Percentiles rank a stretch among this genome's conserved stretches.
Evolutionary conservation across 2,888 invertebrate genomes (phyloP).

Genomic region (Luperina testacea): DNA sequence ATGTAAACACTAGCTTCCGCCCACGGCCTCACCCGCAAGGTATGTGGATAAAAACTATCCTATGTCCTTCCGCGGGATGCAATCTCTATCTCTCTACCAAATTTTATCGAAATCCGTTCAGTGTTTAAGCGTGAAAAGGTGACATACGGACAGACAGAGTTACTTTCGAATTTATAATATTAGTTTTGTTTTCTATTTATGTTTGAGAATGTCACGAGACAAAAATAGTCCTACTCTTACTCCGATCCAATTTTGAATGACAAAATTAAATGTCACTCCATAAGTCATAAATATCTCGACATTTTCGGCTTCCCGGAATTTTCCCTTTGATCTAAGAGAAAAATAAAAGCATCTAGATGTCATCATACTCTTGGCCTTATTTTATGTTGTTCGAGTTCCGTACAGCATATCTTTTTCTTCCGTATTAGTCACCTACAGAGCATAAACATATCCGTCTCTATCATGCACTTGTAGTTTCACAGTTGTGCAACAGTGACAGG

Average conservation of each 20-base stretch:
- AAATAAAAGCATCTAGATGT: slow-evolving; percentile 18
- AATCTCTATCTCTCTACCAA: no score
- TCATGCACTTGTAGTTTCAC: no score
- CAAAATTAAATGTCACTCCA: slow-evolving; percentile 35
- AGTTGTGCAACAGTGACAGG: no score
- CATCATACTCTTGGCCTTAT: neutral
- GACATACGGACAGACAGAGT: no score
- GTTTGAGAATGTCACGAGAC: neutral
- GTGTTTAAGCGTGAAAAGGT: no score
- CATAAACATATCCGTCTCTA: neutral
- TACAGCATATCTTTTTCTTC: neutral
- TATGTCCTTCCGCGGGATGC: no score
- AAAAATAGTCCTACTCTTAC: slow-evolving; percentile 28
- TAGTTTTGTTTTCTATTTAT: no score
- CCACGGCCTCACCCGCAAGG: no score
- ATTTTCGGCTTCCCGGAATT: neutral
- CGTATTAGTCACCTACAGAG: neutral
- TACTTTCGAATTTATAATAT: no score
- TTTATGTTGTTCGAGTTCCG: neutral
- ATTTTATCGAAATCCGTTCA: no score
- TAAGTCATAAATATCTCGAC: slow-evolving; percentile 20
- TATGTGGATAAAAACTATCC: no score
- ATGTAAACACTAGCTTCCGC: no score
- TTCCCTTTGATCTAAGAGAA: slow-evolving; percentile 5
- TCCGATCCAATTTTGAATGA: slow-evolving; percentile 43